Evolutionary conservation across 1,140 invertebrate genomes (phyloP), one percentile per base, ranked within the genome.

Genomic region (Drosophila sulfurigaster): DNA sequence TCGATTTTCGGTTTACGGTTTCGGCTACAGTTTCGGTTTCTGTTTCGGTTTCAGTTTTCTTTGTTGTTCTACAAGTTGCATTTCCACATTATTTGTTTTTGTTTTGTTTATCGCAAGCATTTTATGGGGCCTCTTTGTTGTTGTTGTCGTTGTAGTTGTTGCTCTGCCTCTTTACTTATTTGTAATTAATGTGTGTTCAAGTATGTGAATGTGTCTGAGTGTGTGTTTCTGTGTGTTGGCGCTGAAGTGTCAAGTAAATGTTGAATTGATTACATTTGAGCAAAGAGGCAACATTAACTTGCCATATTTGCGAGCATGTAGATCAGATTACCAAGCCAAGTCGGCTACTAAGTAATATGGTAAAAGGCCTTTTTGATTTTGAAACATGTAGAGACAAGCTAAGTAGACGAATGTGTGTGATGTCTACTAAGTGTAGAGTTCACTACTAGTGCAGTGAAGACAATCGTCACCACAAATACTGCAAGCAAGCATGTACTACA

Each of bases 201-300:
- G 46, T 48, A 7, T 69, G 65, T 63, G 41, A 49, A 43, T 38
- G 49, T 59, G 43, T 75, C 35, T 62, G 46, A 49, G 51, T 32
- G 58, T 46, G 45, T 52, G 25, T 68, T 68, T 81, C 62, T 54
- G 45, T 74, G 64, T 74, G 49, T 52, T 63, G 64, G 70, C 64
- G 70, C 46, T 60, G 64, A 75, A 75, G 72, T 75, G 72, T 78
- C 78, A 79, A 82, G 78, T 81, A 49, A 41, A 64, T 66, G 75
- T 78, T 78, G 75, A 81, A 72, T 81, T 79, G 76, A 82, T 82
- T 82, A 76, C 75, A 79, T 82, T 82, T 82, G 71, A 57, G 51
- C 57, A 69, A 77, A 65, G 65, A 68, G 67, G 71, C 66, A 78
- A 74, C 56, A 77, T 79, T 79, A 62, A 69, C 64, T 80, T 74